Evolutionary conservation across 1,140 invertebrate genomes (phyloP), one percentile per base, ranked within the genome.

Genomic region (Bombus waltoni): DNA sequence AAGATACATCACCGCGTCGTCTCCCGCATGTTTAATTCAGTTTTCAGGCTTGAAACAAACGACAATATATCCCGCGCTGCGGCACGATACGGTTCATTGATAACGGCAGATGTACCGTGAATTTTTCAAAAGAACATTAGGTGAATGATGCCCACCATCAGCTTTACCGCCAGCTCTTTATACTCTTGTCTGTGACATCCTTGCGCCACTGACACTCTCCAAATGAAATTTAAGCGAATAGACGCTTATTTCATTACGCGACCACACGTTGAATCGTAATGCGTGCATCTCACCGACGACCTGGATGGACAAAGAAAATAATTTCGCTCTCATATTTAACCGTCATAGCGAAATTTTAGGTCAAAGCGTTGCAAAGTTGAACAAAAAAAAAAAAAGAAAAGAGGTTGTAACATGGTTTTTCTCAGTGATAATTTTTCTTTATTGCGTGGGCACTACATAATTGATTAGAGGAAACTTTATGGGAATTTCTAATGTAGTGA

Each of bases 181-280:
- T 77, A 53, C 28, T 40, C 72, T 59, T 32, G 28, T 32, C 68
- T 53, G 57, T 35, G 38, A 32, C 42, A 73, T 75, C 35, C 68
- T 88, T 89, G 62, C 87, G 75, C 53, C 32, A 53, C 32, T 83
- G 84, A 80, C 86, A 90, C 65, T 88, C 74, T 62, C 79, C 66
- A 83, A 89, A 92, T 91, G 86, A 92, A 90, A 92, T 92, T 92
- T 88, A 87, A 83, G 81, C 68, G 82, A 81, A 83, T 83, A 85
- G 87, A 74, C 87, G 91, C 81, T 92, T 90, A 92, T 92, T 92
- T 90, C 88, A 89, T 92, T 91, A 83, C 79, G n/a, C 59, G 72
- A 40, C 82, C 89, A 87, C 79, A 85, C 83, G 86, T 81, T 66
- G 89, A 91, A 92, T 93, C 70, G 85, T 87, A 91, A 92, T 87